Conservation (phyloP, 2,113 vertebrate genomes). For the Polypterus bichir region DNA sequence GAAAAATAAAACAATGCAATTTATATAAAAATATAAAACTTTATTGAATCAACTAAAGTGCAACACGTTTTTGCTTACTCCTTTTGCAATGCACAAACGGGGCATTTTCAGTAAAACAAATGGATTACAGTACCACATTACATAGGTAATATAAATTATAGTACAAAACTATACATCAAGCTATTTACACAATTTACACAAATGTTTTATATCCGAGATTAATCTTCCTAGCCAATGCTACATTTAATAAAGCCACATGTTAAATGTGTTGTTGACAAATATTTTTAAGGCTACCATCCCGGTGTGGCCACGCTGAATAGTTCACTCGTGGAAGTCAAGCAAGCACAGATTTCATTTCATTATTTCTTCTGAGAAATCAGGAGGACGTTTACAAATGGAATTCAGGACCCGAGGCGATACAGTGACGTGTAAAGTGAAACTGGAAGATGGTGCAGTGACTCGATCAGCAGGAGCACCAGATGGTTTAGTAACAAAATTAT, state of each 20-base stretch:
- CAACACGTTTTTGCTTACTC: slow-evolving; percentile 28
- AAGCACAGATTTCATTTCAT: too few species aligned
- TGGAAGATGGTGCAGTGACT: too few species aligned
- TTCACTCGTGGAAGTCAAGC: too few species aligned
- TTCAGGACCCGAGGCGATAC: too few species aligned
- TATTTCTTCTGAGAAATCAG: too few species aligned
- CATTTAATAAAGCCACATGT: slow-evolving; percentile 31
- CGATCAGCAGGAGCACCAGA: too few species aligned
- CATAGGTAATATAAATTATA: slow-evolving; percentile 32
- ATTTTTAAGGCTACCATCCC: too few species aligned
- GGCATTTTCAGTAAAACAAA: slow-evolving; percentile 28
- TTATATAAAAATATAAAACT: slow-evolving; percentile 40
- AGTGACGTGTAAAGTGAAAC: too few species aligned
- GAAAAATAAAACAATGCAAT: not conserved
- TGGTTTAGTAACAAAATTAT: too few species aligned
- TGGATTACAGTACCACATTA: slow-evolving; percentile 28
- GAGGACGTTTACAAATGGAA: too few species aligned
- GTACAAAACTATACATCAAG: slow-evolving; percentile 35
- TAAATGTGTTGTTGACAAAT: too few species aligned
- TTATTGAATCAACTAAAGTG: slow-evolving; percentile 39
- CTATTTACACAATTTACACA: slow-evolving; percentile 23
- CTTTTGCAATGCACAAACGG: slow-evolving; percentile 16
- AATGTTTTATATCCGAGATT: not conserved
- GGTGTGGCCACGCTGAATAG: too few species aligned
- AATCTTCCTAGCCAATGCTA: not conserved